Conservation (phyloP, 1,140 invertebrate genomes). For the Drosophila nebulosa region DNA sequence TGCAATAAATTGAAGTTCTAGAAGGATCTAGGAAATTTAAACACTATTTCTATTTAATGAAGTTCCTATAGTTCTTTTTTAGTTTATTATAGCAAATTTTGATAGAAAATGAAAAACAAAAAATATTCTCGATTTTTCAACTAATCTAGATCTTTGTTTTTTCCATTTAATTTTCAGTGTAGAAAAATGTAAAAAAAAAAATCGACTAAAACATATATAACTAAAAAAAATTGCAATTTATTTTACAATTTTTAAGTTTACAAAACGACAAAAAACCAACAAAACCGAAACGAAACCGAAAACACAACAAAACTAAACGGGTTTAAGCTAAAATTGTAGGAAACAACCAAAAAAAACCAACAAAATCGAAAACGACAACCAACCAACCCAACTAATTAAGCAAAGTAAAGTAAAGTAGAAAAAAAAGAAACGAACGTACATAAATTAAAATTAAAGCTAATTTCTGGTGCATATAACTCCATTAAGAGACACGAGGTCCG, state of each 20-base stretch:
- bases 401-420: slow-evolving; percentile 23
- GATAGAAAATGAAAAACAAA: too few relatives aligned
- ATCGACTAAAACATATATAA: slow-evolving; percentile 71
- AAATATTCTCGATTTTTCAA: too few relatives aligned
- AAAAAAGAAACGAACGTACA: slow-evolving; percentile 32
- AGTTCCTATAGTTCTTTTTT: too few relatives aligned
- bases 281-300: slow-evolving; percentile 38
- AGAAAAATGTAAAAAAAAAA: slow-evolving; percentile 80
- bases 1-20: too few relatives aligned
- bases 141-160: background rate
- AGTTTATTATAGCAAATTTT: too few relatives aligned
- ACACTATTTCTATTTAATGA: too few relatives aligned
- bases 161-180: slow-evolving; percentile 67
- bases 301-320: slow-evolving; percentile 41
- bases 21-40: too few relatives aligned
- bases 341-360: too few relatives aligned
- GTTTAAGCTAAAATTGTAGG: slow-evolving; percentile 40
- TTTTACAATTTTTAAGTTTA: slow-evolving; percentile 73
- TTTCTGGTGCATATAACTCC: slow-evolving; percentile 76
- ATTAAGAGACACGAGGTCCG: slow-evolving; percentile 48
- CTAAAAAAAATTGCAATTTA: slow-evolving; percentile 69
- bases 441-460: slow-evolving; percentile 50
- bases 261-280: slow-evolving; percentile 31
- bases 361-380: slow-evolving; percentile 13
- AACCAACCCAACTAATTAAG: background rate